Evolutionary conservation across 2,113 vertebrate species (phyloP).

Genomic region (Pundamilia nyererei): DNA sequence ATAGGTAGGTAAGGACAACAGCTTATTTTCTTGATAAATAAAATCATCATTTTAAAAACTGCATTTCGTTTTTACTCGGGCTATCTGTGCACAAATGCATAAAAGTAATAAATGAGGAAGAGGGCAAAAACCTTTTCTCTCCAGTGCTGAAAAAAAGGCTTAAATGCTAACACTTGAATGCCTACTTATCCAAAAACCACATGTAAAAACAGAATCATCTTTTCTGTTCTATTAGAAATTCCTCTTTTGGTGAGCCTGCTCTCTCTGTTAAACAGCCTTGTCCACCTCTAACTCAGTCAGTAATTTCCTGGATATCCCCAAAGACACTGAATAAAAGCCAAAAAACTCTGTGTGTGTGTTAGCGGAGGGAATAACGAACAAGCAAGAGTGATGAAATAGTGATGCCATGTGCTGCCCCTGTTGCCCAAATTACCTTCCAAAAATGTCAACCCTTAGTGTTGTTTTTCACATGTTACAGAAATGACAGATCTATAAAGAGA

Average conservation of each 20-base stretch:
- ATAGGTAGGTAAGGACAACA: background rate
- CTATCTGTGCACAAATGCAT: background rate
- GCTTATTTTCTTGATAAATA: background rate
- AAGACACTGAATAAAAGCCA: background rate
- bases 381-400: background rate
- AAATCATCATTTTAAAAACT: background rate
- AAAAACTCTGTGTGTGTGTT: background rate
- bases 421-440: conserved; percentile 6
- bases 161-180: background rate
- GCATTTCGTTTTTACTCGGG: fast-evolving
- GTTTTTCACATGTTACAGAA: background rate
- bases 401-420: background rate
- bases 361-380: background rate
- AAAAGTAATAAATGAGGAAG: background rate
- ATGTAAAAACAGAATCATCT: background rate
- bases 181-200: background rate
- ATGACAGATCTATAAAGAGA: background rate
- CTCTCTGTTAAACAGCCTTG: background rate
- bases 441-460: background rate
- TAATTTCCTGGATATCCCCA: background rate
- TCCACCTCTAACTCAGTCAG: background rate
- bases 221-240: background rate
- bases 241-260: background rate
- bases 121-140: background rate
- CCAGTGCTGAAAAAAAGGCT: background rate